Base-by-base conservation (phyloP, 2,888 invertebrate species). In the Fabriciana adippe region DNA sequence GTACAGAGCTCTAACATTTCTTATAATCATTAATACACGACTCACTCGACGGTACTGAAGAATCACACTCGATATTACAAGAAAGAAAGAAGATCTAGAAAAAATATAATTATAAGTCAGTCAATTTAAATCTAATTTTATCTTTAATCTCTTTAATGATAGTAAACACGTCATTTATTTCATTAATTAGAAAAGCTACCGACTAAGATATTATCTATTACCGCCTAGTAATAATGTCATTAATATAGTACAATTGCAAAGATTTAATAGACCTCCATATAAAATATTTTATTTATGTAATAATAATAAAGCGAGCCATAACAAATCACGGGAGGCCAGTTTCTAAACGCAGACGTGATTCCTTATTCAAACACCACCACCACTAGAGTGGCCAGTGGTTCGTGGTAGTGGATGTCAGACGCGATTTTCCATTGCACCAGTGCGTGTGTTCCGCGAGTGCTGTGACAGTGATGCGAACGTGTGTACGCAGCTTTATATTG, bases 391-490 rank as follows among this genome's bases (percentile, higher is more conserved):
- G 61, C 55, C 62, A 64, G 61, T 62, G 53, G 31, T 57, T 68
- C 31, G 48, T 45, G 35, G 59, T 54, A 47, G 57, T 51, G 50
- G 61, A 16, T 50, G 66, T 54, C 69, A 67, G 69, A 69, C 62
- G 67, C 69, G 53, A 57, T 62, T 65, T 66, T 56, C 67, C 64
- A 63, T 65, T 69, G 69, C 71, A 69, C 62, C 67, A 62, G 71
- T 69, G 57, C 64, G 69, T 67, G 64, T 69, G 71, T 66, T 63
- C 64, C 70, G 73, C 63, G 72, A 76, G 89, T 88, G 85, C 76
- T 85, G 88, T 90, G 89, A 80, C 76, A 86, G 90, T 90, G 90
- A 90, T 91, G 90, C 83, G 78, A 81, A 74, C 74, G 83, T 87
- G 86, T 83, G 80, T 71, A 76, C 74, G 68, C 71, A 69, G 68